phyloP scores from a whole-genome alignment of 1,140 invertebrate genomes.

The Ostrea denselamellosa region DNA sequence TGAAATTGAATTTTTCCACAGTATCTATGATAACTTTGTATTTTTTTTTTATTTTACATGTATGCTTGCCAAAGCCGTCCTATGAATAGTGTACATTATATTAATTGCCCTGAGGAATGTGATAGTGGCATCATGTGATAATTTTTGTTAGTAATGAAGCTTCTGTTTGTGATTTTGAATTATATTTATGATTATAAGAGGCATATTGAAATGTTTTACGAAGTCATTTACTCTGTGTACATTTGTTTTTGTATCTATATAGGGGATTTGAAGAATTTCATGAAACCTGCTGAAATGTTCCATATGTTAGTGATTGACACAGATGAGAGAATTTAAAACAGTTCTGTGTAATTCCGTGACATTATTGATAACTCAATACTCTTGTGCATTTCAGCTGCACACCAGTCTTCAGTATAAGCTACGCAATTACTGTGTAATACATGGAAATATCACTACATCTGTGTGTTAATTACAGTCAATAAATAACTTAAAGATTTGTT shows the following conservation, averaged over 20 bases:
- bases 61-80: neutral
- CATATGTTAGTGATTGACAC: neutral
- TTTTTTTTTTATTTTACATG: neutral
- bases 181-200: neutral
- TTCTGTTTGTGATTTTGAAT: neutral
- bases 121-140: slow-evolving; percentile 23
- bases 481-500: neutral
- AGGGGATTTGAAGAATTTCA: neutral
- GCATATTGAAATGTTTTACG: neutral
- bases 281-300: neutral
- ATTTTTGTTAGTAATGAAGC: neutral
- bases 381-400: neutral
- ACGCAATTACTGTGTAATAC: slow-evolving; percentile 8
- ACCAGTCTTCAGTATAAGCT: neutral
- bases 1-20: neutral
- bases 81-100: too few relatives aligned
- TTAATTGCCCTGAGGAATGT: neutral
- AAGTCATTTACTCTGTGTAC: neutral
- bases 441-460: neutral
- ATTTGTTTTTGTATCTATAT: neutral
- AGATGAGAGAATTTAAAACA: neutral
- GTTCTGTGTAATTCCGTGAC: neutral
- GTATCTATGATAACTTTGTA: neutral
- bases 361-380: neutral
- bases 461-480: neutral